Conservation (phyloP, 2,888 invertebrate species). For the Nomada flava region DNA sequence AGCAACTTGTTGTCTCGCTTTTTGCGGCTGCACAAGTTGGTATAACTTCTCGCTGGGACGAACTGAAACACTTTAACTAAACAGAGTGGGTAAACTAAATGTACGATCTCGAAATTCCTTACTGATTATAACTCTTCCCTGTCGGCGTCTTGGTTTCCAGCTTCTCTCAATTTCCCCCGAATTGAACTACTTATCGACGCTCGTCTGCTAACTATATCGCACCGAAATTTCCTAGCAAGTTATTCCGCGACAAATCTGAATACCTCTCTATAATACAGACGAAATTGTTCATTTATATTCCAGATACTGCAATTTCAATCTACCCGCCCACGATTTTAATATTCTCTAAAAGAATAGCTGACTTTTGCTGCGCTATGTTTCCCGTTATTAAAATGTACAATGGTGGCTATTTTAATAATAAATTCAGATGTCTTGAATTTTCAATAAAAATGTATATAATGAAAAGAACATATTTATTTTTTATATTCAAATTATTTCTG, state of each 20-base stretch:
- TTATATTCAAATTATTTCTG: too few relatives aligned
- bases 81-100: conserved; percentile 40
- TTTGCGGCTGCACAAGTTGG: conserved; percentile 38
- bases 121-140: conserved; percentile 53
- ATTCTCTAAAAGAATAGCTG: too few relatives aligned
- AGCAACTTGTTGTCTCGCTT: conserved; percentile 35
- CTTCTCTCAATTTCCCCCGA: conserved; percentile 60
- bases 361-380: too few relatives aligned
- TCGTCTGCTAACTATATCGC: conserved; percentile 35
- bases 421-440: too few relatives aligned
- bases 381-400: too few relatives aligned
- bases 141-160: conserved; percentile 31
- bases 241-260: neutral
- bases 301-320: too few relatives aligned
- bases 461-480: too few relatives aligned
- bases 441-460: too few relatives aligned
- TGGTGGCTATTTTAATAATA: too few relatives aligned
- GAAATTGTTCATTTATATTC: too few relatives aligned
- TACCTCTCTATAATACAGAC: too few relatives aligned
- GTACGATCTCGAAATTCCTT: conserved; percentile 53
- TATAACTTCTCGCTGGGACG: conserved; percentile 14
- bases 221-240: conserved; percentile 42
- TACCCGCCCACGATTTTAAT: too few relatives aligned
- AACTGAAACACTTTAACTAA: conserved; percentile 34
- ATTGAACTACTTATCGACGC: conserved; percentile 62